phyloP scores from a whole-genome alignment of 1,140 invertebrate species.

The Hesperophylax magnus region DNA sequence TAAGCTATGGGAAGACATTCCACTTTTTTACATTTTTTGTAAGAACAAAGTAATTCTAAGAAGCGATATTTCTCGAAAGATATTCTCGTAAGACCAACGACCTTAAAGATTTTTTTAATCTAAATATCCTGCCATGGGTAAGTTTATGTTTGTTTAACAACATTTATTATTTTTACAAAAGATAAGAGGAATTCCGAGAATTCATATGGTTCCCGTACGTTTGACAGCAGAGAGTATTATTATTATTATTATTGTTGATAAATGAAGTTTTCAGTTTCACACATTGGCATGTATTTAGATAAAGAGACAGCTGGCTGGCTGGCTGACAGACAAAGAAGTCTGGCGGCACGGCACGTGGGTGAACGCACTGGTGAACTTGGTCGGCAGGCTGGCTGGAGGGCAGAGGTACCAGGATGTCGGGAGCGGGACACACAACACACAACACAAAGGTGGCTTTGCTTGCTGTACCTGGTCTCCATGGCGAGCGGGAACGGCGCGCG shows the following conservation, averaged over 20 bases:
- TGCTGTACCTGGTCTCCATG: slow-evolving; percentile 56
- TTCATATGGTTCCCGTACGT: not conserved
- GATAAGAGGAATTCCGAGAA: slow-evolving; percentile 23
- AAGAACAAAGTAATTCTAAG: no score
- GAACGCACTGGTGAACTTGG: not conserved
- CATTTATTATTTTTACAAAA: not conserved
- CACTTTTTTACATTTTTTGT: no score
- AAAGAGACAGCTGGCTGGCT: not conserved
- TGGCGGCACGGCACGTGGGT: not conserved
- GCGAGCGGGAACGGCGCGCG: slow-evolving; percentile 51
- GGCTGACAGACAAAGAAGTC: slow-evolving; percentile 13
- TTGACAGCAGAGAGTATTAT: not conserved
- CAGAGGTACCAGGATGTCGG: not conserved
- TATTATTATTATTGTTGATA: not conserved
- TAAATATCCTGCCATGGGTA: not conserved
- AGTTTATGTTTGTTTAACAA: not conserved
- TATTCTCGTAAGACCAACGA: no score
- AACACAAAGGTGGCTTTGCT: not conserved
- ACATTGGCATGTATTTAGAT: not conserved
- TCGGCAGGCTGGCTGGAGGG: not conserved
- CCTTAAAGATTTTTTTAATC: not conserved
- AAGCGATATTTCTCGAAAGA: no score
- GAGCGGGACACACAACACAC: not conserved
- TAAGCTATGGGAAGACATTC: no score
- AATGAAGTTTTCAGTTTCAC: not conserved